Evolutionary conservation across 2,113 vertebrate species (phyloP).

Genomic region (Hippopotamus amphibius): DNA sequence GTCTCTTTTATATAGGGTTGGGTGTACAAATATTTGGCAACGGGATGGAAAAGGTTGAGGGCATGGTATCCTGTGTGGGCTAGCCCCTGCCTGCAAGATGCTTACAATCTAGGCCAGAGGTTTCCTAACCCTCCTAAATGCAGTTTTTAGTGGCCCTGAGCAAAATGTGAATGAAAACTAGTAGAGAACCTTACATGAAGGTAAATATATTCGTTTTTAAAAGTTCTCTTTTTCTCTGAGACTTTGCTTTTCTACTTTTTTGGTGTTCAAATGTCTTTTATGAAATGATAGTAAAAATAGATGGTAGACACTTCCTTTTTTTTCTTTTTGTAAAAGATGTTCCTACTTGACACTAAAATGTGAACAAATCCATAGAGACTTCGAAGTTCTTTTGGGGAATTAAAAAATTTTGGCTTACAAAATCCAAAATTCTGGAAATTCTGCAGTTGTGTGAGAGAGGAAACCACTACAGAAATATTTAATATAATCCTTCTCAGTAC

Average conservation of each 20-base stretch:
- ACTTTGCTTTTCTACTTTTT: background rate
- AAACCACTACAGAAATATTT: background rate
- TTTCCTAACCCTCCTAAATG: background rate
- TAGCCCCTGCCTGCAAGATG: background rate
- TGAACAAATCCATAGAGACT: background rate
- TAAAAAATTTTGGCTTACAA: background rate
- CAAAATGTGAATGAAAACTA: background rate
- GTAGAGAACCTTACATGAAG: background rate
- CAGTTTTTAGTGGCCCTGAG: background rate
- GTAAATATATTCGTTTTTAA: background rate
- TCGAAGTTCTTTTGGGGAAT: background rate
- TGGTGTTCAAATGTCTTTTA: background rate
- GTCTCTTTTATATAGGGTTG: background rate
- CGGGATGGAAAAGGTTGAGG: background rate
- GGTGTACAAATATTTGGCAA: background rate
- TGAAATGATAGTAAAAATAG: background rate
- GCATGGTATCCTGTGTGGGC: background rate
- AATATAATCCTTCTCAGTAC: background rate
- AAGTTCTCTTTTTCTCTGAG: background rate
- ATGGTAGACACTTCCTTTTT: background rate
- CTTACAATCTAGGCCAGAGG: background rate
- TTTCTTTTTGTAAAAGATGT: background rate
- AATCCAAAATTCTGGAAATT: background rate
- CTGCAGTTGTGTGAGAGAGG: background rate
- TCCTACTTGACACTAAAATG: constrained; percentile 7